Conservation (phyloP, 2,888 invertebrate genomes). For the Watsonalla cultraria region DNA sequence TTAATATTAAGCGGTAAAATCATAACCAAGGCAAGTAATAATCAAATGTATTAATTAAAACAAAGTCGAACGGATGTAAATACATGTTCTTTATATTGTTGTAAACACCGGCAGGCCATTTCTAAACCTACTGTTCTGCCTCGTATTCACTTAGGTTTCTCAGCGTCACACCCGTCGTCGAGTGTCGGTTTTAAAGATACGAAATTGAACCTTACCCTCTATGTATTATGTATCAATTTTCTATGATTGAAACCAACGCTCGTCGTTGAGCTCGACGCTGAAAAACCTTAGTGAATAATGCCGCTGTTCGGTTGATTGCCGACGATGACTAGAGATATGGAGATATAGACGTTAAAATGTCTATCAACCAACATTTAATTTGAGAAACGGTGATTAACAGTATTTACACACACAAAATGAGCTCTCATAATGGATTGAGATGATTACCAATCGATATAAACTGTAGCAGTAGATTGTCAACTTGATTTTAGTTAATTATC, state of each 20-base stretch:
- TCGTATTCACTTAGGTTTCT: no score
- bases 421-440: not conserved
- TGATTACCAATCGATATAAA: not conserved
- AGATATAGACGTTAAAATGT: not conserved
- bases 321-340: not conserved
- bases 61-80: not conserved
- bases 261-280: no score
- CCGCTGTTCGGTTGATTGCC: not conserved
- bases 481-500: slow-evolving; percentile 1
- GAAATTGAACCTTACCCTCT: no score
- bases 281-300: no score
- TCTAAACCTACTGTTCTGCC: not conserved
- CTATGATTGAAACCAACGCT: no score
- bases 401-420: slow-evolving; percentile 1
- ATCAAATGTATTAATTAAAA: not conserved
- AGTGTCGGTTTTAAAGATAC: no score
- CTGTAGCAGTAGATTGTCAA: not conserved
- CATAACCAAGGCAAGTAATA: no score
- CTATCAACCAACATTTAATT: not conserved
- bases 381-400: slow-evolving; percentile 1
- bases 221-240: no score
- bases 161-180: no score
- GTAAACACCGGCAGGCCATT: not conserved
- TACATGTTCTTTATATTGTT: not conserved
- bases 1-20: no score